Evolutionary conservation across 2,113 vertebrate species (phyloP), one percentile per base, ranked within the genome.

Genomic region (Numenius arquata): DNA sequence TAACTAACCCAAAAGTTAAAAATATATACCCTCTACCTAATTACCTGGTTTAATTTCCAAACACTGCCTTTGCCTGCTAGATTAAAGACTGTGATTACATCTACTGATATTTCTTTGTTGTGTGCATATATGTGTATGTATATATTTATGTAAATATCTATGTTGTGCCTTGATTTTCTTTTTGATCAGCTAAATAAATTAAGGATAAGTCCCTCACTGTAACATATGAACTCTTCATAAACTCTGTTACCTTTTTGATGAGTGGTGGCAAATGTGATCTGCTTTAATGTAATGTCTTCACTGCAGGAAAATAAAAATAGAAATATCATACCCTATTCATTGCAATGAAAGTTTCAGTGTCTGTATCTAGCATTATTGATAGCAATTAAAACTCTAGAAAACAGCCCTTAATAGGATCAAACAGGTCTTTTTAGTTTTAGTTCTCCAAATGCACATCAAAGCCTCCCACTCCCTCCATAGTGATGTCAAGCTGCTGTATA

Each of bases 371-470:
- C 18, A 65, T 61, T 77, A 61, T 15, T 32, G 14, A 43, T 47
- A 87, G 56, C n/a, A 95, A 89, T 56, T 92, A 61, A 87, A 93
- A 71, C 29, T 89, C 47, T 40, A 43, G n/a, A 52, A 92, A 93
- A 71, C 10, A 74, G 41, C 9, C 3, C 38, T 76, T 73, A 73
- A 40, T 43, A 75, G 26, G 43, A 81, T 87, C 43, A 75, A 86
- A 96, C 75, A 84, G 4, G 18, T 75, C 20, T 27, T 66, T 73
- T 70, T 71, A 34, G 34, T 55, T 95, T 86, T 78, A 89, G 67
- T 85, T 80, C 26, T 67, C 50, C 50, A 89, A 95, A 85, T 52
- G 38, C 30, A 68, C 52, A 87, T 78, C 84, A 81, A 87, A 90
- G 48, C 32, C 47, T 92, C 56, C 80, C 61, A 32, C 59, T 52